phyloP scores from a whole-genome alignment of 2,888 invertebrate genomes.

The Pycnomerus fuliginosus region DNA sequence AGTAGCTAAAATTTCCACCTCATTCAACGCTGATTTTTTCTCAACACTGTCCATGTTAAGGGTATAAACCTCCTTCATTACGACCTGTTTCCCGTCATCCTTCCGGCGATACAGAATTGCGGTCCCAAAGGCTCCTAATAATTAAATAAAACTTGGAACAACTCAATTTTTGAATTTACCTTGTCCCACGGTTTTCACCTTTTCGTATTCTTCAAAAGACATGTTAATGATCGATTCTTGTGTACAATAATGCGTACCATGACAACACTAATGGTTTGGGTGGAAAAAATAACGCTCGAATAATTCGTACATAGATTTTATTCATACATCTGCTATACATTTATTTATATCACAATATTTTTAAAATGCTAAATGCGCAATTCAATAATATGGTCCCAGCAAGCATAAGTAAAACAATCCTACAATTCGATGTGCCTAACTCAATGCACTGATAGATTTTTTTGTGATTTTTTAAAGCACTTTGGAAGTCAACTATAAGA shows the following conservation, averaged over 20 bases:
- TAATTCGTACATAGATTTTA: constrained; percentile 1
- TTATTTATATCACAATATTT: constrained; percentile 27
- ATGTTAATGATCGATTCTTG: constrained; percentile 19
- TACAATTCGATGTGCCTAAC: constrained; percentile 26
- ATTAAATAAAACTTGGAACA: constrained; percentile 5
- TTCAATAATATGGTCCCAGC: constrained; percentile 32
- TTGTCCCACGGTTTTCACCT: constrained; percentile 63
- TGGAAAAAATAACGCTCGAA: not conserved
- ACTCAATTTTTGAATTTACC: constrained; percentile 47
- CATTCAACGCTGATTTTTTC: constrained; percentile 67
- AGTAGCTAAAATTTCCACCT: constrained; percentile 68
- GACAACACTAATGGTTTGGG: constrained; percentile 2
- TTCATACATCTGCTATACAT: constrained; percentile 17
- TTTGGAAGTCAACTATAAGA: constrained; percentile 18
- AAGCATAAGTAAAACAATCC: constrained; percentile 22
- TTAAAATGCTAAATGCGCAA: constrained; percentile 29
- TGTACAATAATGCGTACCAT: constrained; percentile 14
- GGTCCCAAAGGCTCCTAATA: constrained; percentile 66
- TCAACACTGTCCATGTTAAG: constrained; percentile 66
- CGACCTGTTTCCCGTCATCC: constrained; percentile 63
- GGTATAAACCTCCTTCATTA: constrained; percentile 74
- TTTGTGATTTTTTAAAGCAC: constrained; percentile 17
- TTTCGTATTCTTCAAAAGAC: constrained; percentile 55
- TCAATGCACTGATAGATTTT: constrained; percentile 13
- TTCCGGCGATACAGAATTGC: constrained; percentile 66